Evolutionary conservation across 2,888 invertebrate genomes (phyloP), one percentile per base, ranked within the genome.

Genomic region (Cyclophora punctaria): DNA sequence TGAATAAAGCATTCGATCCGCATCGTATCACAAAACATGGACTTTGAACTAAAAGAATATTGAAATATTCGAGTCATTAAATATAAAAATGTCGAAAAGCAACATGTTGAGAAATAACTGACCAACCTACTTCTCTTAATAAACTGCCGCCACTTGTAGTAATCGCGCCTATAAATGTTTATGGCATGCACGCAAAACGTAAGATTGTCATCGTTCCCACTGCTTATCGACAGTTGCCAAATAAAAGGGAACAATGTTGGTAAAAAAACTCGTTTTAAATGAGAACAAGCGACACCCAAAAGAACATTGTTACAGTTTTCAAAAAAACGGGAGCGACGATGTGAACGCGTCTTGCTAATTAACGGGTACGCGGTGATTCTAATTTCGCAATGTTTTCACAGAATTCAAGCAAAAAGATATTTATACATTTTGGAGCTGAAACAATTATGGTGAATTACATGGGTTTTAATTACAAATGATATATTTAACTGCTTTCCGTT

Each of bases 291-390:
- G 48, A 58, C 58, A 55, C 48, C 49, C 42, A 53, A 50, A 53
- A 48, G 46, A 52, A 46, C 49, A 52, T 53, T 59, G 55, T 55
- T 55, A 55, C 50, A 48, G 47, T 52, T 48, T 55, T 48, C 48
- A 41, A 44, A 44, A 44, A 55, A 58, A 55, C 55, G 48, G 50
- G 49, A 53, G 48, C 48, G 50, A 42, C 37, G 37, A 50, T 52
- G 48, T 50, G 51, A 53, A 50, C 47, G 53, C 40, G 33, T 44
- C 20, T 44, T 44, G 34, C 44, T 44, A 33, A 44, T 44, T 44
- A 5, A 44, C 33, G 34, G 33, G 33, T 44, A 5, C 44, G 7
- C 43, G n/a, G 33, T 34, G 6, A 44, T 44, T 44, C 34, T 44
- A 20, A 44, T 44, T 37, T 37, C 5, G 37, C 37, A 5, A 37